Evolutionary conservation across 2,888 invertebrate genomes (phyloP).

Genomic region (Parochlus steinenii): DNA sequence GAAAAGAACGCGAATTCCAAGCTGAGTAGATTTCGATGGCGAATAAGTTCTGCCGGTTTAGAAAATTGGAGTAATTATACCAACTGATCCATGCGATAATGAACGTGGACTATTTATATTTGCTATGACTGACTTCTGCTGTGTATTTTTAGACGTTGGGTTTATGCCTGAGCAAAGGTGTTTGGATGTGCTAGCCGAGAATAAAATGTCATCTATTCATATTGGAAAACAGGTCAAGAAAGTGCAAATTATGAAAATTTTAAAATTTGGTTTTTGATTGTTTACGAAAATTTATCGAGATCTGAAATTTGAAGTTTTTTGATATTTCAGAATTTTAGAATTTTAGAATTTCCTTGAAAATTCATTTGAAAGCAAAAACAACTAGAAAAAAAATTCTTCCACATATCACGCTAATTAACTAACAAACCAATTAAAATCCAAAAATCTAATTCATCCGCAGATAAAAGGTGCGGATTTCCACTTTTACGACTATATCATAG

Average conservation of each 20-base stretch:
- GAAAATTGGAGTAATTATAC: conserved; percentile 18
- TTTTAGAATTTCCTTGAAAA: conserved; percentile 6
- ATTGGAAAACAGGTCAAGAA: conserved; percentile 46
- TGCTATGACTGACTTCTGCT: conserved; percentile 82
- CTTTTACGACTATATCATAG: conserved; percentile 74
- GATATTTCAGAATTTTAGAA: too few species aligned
- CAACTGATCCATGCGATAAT: conserved; percentile 19
- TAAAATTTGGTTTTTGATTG: too few species aligned
- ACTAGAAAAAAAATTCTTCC: not conserved
- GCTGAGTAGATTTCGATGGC: conserved; percentile 6
- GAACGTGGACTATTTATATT: conserved; percentile 33
- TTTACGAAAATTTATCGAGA: too few species aligned
- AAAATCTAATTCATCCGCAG: conserved; percentile 31
- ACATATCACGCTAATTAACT: not conserved
- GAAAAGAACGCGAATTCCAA: conserved; percentile 1
- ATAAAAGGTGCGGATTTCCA: conserved; percentile 54
- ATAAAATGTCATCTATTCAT: conserved; percentile 43
- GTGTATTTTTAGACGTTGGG: conserved; percentile 69
- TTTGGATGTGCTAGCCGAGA: conserved; percentile 34
- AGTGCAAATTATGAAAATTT: too few species aligned
- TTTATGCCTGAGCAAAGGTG: conserved; percentile 55
- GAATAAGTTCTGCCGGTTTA: conserved; percentile 1
- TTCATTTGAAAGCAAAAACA: not conserved
- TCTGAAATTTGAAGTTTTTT: too few species aligned
- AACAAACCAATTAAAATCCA: not conserved